Evolutionary conservation across 2,113 vertebrate genomes (phyloP).

Genomic region (Peromyscus californicus): DNA sequence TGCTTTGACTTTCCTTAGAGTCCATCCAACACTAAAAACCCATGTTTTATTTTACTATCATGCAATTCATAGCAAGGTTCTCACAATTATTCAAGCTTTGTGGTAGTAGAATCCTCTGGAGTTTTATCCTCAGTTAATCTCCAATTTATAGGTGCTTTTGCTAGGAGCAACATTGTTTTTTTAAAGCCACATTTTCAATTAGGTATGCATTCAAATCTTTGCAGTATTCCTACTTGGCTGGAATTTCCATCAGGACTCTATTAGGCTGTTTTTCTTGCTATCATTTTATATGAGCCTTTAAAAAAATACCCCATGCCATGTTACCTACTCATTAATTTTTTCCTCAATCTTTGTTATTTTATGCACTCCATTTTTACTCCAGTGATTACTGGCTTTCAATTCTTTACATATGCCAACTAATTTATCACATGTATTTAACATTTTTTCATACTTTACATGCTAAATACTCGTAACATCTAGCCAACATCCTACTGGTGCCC

Average conservation of each 20-base stretch:
- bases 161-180: not conserved
- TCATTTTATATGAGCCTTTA: not conserved
- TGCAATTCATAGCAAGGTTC: not conserved
- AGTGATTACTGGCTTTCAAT: conserved; percentile 62
- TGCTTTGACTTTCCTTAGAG: not conserved
- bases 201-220: not conserved
- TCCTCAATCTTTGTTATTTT: conserved; percentile 50
- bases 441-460: conserved; percentile 67
- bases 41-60: not conserved
- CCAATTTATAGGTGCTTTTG: not conserved
- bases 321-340: conserved; percentile 3
- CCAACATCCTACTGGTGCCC: not conserved
- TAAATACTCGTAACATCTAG: not conserved
- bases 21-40: not conserved
- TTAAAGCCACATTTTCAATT: not conserved
- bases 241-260: conserved; percentile 37
- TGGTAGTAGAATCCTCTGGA: not conserved
- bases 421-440: conserved; percentile 47
- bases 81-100: not conserved
- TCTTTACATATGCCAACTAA: conserved; percentile 66
- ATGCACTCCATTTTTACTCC: conserved; percentile 13
- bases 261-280: not conserved
- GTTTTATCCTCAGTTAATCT: not conserved
- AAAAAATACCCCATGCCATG: not conserved
- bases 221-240: not conserved